Conservation (phyloP, 1,140 invertebrate species). For the Bombus confusus region DNA sequence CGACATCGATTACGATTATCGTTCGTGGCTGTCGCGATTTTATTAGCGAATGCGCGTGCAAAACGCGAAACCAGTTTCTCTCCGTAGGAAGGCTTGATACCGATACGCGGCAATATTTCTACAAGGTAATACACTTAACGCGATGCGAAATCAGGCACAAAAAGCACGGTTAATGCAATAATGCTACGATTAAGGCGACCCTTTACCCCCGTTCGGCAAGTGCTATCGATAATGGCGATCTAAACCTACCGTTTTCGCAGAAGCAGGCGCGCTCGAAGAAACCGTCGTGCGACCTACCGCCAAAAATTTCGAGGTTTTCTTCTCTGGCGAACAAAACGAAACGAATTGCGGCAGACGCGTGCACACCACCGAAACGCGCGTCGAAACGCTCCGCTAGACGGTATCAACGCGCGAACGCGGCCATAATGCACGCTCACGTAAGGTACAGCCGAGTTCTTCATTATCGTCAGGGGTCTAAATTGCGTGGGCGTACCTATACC, state of each 20-base stretch:
- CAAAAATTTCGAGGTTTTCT: neutral
- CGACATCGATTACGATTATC: conserved; percentile 13
- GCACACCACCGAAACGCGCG: neutral
- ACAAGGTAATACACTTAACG: conserved; percentile 51
- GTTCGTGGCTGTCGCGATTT: conserved; percentile 29
- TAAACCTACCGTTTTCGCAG: neutral
- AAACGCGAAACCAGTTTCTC: conserved; percentile 47
- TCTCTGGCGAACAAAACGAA: neutral
- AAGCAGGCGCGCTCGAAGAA: neutral
- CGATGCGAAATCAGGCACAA: conserved; percentile 5
- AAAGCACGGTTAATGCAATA: conserved; percentile 23
- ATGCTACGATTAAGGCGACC: conserved; percentile 19
- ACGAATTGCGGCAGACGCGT: neutral
- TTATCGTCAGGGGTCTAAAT: conserved; percentile 64
- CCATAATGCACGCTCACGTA: conserved; percentile 51
- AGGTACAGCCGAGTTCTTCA: conserved; percentile 60
- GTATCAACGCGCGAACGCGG: conserved; percentile 38
- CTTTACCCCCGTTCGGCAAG: too few relatives aligned
- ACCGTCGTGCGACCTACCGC: neutral
- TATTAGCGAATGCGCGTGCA: conserved; percentile 27
- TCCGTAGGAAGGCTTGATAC: conserved; percentile 35
- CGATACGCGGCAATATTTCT: conserved; percentile 43
- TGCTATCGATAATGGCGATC: neutral
- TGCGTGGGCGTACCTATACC: conserved; percentile 65
- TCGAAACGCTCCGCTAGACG: neutral